Conservation (phyloP, 2,797 vertebrate species). For the Aphelocoma californica region DNA sequence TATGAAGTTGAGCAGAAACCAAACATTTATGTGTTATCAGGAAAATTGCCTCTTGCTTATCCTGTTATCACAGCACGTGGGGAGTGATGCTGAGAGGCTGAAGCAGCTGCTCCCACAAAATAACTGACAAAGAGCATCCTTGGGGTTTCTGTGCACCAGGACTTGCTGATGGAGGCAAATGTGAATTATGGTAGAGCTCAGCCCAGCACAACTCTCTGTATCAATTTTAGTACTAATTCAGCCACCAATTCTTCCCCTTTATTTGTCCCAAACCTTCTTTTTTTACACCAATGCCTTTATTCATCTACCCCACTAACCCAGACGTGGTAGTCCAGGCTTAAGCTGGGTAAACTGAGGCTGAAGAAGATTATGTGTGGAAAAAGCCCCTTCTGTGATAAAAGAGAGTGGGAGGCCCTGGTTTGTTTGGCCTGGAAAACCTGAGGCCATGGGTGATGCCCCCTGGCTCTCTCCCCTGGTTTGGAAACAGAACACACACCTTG, state of each 20-base stretch:
- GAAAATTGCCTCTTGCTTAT: background rate
- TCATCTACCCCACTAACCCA: accelerated
- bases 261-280: background rate
- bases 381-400: background rate
- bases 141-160: background rate
- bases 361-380: background rate
- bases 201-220: background rate
- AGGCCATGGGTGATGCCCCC: accelerated
- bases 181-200: background rate
- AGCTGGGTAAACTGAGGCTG: background rate
- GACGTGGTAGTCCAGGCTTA: background rate
- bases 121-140: background rate
- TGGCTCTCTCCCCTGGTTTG: background rate
- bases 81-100: background rate
- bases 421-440: background rate
- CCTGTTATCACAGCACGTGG: background rate
- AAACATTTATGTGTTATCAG: background rate
- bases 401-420: background rate
- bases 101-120: background rate
- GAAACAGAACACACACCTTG: background rate
- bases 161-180: background rate
- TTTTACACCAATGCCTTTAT: background rate
- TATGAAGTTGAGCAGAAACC: background rate
- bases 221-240: background rate
- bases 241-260: background rate